Base-by-base conservation (phyloP, 2,113 vertebrate genomes). In the Python bivittatus region DNA sequence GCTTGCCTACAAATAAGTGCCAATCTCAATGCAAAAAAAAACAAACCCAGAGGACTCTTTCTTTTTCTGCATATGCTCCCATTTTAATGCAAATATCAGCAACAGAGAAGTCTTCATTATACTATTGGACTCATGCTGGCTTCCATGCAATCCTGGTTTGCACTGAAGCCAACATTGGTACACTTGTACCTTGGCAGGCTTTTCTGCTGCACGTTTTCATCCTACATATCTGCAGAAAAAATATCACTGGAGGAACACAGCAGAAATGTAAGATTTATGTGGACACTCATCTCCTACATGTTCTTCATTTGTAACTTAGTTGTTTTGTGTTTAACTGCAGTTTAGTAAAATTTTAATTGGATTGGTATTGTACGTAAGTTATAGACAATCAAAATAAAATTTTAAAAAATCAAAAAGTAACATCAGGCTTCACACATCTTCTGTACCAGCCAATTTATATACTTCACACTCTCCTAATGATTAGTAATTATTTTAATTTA, bases 381-480 rank as follows among this genome's bases (percentile, higher is more conserved):
- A 20, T 2, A 5, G 64, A 38, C n/a, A 79, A 38, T 72, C 12
- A 33, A 72, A 15, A 2, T 6, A 48, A 48, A 29, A 84, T 42
- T 27, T 9, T 0, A 48, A 44, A 53, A 17, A 23, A 53, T 42
- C 23, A 68, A 29, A 25, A 5, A 61, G 23, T 25, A 3, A 68
- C 96, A 96, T 96, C 95, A 96, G 96, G 93, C 93, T 95, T 96
- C 93, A 57, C 25, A 68, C 57, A 25, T 52, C 27, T 8, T 87
- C 6, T 11, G 2, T 88, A 92, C 44, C 38, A 20, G 33, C 33
- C 7, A 38, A 29, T 64, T 48, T 54, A 27, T 84, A 84, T 48
- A 53, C 17, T 61, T 61, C 83, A 33, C 57, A 64, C 42, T 86
- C 48, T 60, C 20, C 17, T 15, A 60, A 61, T 56, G n/a, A 29